Percentiles rank a stretch among this genome's conserved stretches.
These are phyloP conservation scores for Brevimyrus niger DNA, from an alignment of 2,113 vertebrate genomes.

Conservation along the genomic window DNA sequence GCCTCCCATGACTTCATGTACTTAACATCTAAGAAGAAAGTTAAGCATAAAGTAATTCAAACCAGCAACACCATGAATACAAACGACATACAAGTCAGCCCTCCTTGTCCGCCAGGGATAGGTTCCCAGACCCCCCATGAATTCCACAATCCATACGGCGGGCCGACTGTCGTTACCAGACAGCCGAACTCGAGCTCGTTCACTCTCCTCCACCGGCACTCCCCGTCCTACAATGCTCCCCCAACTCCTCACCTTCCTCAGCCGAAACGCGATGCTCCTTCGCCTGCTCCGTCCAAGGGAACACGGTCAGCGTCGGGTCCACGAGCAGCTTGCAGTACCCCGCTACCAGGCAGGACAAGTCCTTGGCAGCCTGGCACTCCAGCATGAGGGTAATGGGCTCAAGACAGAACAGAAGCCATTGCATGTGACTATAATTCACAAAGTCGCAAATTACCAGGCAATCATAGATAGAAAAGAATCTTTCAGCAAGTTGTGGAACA, in stretches of 20 bases:
- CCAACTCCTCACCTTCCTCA: slow-evolving; percentile 75
- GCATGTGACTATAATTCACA: background rate
- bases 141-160: background rate
- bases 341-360: slow-evolving; percentile 78
- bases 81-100: background rate
- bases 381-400: slow-evolving; percentile 83
- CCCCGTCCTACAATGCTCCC: background rate
- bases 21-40: background rate
- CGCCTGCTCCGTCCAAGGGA: slow-evolving; percentile 67
- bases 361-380: slow-evolving; percentile 84
- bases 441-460: background rate
- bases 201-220: background rate
- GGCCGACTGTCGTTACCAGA: background rate
- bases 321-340: slow-evolving; percentile 84
- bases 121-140: background rate
- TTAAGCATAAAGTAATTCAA: background rate
- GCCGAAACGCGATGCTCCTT: slow-evolving; percentile 75
- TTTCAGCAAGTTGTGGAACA: background rate
- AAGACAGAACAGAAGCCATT: background rate
- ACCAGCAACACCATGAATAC: background rate
- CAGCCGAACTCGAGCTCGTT: background rate
- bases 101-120: background rate
- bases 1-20: background rate
- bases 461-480: background rate
- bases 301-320: slow-evolving; percentile 67